These are phyloP conservation scores for Probosciger aterrimus DNA, from an alignment of 2,113 vertebrate species.

Conservation along the genomic window DNA sequence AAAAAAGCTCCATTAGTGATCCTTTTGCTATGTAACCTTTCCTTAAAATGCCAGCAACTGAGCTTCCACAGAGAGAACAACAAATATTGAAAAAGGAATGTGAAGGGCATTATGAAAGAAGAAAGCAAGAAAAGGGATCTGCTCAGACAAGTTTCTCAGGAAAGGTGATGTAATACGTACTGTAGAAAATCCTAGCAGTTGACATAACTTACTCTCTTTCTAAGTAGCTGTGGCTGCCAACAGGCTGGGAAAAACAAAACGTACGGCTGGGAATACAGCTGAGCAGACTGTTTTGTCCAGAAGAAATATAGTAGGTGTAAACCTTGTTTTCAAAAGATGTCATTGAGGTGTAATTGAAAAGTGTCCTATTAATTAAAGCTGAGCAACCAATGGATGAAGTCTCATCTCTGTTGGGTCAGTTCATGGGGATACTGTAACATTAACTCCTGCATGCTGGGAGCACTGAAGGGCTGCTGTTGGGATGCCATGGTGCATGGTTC, in stretches of 20 bases:
- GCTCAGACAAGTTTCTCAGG: conserved; percentile 46
- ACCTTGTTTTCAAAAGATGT: conserved; percentile 15
- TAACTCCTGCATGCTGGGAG: neutral
- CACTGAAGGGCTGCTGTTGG: neutral
- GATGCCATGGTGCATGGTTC: neutral
- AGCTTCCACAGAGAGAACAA: neutral
- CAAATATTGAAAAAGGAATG: conserved; percentile 30
- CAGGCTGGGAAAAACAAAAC: neutral
- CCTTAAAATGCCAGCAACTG: conserved; percentile 8
- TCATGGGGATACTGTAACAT: neutral
- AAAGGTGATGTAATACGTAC: conserved; percentile 48
- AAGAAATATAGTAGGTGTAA: conserved; percentile 12
- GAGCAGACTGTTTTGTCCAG: neutral
- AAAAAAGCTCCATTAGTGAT: neutral
- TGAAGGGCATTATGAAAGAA: conserved; percentile 25
- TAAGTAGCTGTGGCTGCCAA: conserved; percentile 1
- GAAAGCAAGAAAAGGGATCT: conserved; percentile 33
- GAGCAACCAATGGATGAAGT: neutral
- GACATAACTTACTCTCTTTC: conserved; percentile 8
- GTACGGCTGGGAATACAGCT: neutral
- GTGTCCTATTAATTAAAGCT: neutral
- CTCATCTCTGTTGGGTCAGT: neutral
- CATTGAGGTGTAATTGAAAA: conserved; percentile 1
- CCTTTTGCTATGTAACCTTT: conserved; percentile 37
- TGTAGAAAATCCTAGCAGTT: conserved; percentile 27